phyloP scores from a whole-genome alignment of 2,113 vertebrate species.

The Brachypodius melanocephalos region DNA sequence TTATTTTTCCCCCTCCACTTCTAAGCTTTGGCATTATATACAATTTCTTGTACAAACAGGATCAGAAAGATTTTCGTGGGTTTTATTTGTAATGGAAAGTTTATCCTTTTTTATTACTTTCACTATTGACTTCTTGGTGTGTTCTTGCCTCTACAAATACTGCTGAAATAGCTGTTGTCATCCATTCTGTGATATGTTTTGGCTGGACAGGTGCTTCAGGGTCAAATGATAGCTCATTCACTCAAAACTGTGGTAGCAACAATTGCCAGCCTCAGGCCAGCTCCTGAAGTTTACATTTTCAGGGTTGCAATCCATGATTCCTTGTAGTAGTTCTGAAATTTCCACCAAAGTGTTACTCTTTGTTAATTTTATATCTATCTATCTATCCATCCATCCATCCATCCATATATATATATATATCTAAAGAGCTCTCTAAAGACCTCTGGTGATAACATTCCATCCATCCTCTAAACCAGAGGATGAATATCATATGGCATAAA shows the following conservation, averaged over 20 bases:
- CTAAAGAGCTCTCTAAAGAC: not conserved
- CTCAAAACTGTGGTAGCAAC: not conserved
- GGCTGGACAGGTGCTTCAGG: slow-evolving; percentile 23
- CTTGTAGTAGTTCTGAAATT: not conserved
- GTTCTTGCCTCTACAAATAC: slow-evolving; percentile 37
- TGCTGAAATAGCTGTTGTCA: slow-evolving; percentile 43
- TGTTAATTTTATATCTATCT: not conserved
- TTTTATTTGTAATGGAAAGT: slow-evolving; percentile 42
- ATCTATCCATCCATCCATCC: too few relatives aligned
- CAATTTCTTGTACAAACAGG: slow-evolving; percentile 5
- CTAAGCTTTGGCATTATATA: not conserved
- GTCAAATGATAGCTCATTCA: slow-evolving; percentile 40
- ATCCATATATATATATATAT: too few relatives aligned
- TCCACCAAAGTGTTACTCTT: not conserved
- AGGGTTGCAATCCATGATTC: not conserved
- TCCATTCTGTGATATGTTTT: slow-evolving; percentile 21
- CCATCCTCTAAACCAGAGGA: not conserved
- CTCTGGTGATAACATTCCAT: not conserved
- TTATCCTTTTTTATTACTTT: slow-evolving; percentile 50
- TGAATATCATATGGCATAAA: not conserved
- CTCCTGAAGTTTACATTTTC: not conserved
- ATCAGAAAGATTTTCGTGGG: slow-evolving; percentile 24
- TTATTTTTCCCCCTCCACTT: not conserved
- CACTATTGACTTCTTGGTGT: not conserved
- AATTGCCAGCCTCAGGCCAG: slow-evolving; percentile 6